Conservation (phyloP, 92 coral and sea anemone species). For the Paramuricea clavata region DNA sequence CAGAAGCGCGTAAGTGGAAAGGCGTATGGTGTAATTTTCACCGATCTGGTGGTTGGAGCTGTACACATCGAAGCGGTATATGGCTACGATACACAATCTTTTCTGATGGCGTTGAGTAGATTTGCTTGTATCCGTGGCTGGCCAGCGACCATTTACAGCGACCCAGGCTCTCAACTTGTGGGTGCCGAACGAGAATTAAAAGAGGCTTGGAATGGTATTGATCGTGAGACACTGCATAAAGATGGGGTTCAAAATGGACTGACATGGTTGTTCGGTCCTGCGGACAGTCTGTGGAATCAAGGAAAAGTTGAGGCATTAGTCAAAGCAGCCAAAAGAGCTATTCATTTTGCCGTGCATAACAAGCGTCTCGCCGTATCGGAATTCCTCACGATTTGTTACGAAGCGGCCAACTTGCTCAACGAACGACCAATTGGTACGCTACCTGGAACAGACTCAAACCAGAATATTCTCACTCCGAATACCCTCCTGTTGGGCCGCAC, state of each 20-base stretch:
- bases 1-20: constrained; percentile 79
- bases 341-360: constrained; percentile 74
- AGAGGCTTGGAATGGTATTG: constrained; percentile 73
- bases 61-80: constrained; percentile 77
- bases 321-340: constrained; percentile 74
- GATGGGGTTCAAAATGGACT: constrained; percentile 57
- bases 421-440: constrained; percentile 74
- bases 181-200: constrained; percentile 73
- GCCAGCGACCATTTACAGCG: constrained; percentile 75
- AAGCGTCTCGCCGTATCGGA: constrained; percentile 74
- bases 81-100: constrained; percentile 72
- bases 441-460: constrained; percentile 70
- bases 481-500: constrained; percentile 74
- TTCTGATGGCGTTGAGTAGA: constrained; percentile 75
- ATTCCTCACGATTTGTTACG: constrained; percentile 74
- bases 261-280: constrained; percentile 79
- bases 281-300: constrained; percentile 77
- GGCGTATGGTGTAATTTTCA: constrained; percentile 73
- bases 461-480: constrained; percentile 75
- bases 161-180: constrained; percentile 79
- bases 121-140: constrained; percentile 76
- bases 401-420: constrained; percentile 72
- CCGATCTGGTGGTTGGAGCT: constrained; percentile 66
- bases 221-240: constrained; percentile 46
- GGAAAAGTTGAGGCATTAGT: constrained; percentile 79